phyloP scores from a whole-genome alignment of 2,113 vertebrate genomes.

The Tylochromis polylepis region DNA sequence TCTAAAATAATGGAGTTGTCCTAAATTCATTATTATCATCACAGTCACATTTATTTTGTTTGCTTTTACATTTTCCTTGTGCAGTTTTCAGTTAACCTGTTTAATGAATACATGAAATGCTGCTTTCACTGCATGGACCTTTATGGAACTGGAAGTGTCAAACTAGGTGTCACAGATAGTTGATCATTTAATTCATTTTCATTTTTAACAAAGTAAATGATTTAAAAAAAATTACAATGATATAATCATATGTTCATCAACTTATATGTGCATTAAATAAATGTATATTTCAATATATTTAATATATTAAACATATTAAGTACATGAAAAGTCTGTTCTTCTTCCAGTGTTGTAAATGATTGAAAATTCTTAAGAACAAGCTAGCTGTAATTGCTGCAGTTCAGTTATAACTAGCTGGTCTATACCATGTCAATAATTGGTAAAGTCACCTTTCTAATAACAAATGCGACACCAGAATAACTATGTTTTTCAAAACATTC shows the following conservation, averaged over 20 bases:
- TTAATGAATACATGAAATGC: neutral
- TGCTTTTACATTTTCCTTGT: neutral
- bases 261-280: neutral
- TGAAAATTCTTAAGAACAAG: neutral
- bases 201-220: neutral
- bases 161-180: neutral
- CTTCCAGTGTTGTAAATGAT: neutral
- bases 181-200: neutral
- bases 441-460: no score
- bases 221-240: neutral
- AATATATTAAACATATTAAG: neutral
- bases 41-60: neutral
- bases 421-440: no score
- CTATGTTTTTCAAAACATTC: no score
- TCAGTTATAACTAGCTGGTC: neutral
- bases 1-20: neutral
- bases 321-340: neutral
- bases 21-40: neutral
- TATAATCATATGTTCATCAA: neutral
- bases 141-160: neutral
- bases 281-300: neutral
- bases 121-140: neutral
- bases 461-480: no score
- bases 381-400: neutral
- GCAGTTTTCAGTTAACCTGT: no score